Evolutionary conservation across 2,113 vertebrate genomes (phyloP), one percentile per base, ranked within the genome.

Genomic region (Hucho hucho): DNA sequence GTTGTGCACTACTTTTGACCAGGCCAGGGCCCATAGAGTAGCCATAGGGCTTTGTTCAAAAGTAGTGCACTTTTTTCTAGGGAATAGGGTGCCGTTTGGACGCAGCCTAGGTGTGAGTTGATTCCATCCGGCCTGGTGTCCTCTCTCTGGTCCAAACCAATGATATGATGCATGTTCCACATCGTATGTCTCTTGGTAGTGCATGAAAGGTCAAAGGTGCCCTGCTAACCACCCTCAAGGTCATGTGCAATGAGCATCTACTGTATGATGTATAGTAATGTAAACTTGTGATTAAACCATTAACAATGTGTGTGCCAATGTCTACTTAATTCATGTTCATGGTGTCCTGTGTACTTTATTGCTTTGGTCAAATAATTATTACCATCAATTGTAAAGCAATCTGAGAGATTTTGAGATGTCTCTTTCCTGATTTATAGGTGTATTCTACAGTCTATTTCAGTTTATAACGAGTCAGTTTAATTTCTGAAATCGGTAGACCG

Each of bases 101-200:
- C 14, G 4, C 3, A 49, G 47, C 73, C 53, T 64, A 79, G 7
- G 47, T 70, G 47, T 72, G 37, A 16, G 49, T 7, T 9, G n/a
- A 66, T 64, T 53, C 24, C 56, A n/a, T 18, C 49, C 12, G 49
- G 37, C 0, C 37, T 43, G 37, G 4, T 16, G 22, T 73, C 16
- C 69, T 46, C 22, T 25, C 37, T 80, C 64, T 80, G n/a, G 65
- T 69, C 56, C 56, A 64, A 26, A 78, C 22, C 13, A 64, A 28
- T 18, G 14, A 18, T 0, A 18, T 71, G 26, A 82, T 84, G 83
- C 83, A 88, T 82, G 83, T 46, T 53, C 6, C 75, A 74, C 18
- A n/a, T 65, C 18, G n/a, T 25, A 37, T 65, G 56, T 64, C 65
- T 58, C 69, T 58, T 43, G 37, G 24, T 61, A 29, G 78, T 75